Conservation (phyloP, 2,888 invertebrate species). For the Erebia palarica region DNA sequence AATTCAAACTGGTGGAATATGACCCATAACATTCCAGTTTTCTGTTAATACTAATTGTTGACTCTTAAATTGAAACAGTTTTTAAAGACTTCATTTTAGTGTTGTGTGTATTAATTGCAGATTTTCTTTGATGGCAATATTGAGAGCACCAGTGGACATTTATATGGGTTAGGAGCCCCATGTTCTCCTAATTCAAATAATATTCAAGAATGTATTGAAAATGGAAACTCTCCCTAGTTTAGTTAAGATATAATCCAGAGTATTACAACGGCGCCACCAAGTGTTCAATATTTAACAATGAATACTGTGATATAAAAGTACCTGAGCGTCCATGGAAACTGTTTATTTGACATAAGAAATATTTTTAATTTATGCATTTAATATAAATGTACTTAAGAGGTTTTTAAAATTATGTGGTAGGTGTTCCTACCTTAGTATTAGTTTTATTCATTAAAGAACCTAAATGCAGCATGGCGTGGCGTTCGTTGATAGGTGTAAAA, state of each 20-base stretch:
- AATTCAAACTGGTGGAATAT: too few relatives aligned
- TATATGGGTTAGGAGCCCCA: slow-evolving; percentile 96
- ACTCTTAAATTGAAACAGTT: neutral
- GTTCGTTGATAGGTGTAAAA: slow-evolving; percentile 29
- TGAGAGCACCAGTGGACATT: slow-evolving; percentile 97
- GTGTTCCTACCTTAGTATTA: neutral
- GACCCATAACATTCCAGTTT: too few relatives aligned
- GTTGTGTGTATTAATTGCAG: slow-evolving; percentile 75
- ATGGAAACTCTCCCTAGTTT: slow-evolving; percentile 80
- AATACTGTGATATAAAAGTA: slow-evolving; percentile 37
- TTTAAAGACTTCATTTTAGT: neutral
- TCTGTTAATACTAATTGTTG: too few relatives aligned
- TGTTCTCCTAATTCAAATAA: slow-evolving; percentile 89
- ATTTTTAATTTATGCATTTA: slow-evolving; percentile 20
- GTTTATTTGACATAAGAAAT: slow-evolving; percentile 34
- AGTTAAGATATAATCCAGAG: slow-evolving; percentile 22
- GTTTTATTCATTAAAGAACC: neutral
- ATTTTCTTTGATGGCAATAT: slow-evolving; percentile 99
- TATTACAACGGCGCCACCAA: slow-evolving; percentile 44
- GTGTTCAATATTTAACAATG: slow-evolving; percentile 46
- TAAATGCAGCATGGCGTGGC: slow-evolving; percentile 16
- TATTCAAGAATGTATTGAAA: slow-evolving; percentile 86
- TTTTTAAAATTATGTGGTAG: neutral
- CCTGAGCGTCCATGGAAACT: slow-evolving; percentile 34
- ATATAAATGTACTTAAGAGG: neutral